Evolutionary conservation across 2,888 invertebrate species (phyloP).

Genomic region (Ligdia adustata): DNA sequence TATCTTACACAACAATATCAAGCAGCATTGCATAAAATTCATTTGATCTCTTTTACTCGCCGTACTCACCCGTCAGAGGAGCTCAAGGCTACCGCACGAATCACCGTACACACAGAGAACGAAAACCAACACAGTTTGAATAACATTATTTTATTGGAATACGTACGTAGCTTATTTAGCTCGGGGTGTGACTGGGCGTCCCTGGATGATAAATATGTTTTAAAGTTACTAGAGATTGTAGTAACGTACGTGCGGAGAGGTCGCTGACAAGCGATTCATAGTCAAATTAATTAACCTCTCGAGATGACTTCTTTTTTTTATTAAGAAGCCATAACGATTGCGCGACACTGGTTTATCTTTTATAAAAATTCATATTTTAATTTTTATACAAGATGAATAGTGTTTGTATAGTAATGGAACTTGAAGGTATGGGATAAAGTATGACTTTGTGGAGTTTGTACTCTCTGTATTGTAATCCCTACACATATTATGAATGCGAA

Average conservation of each 20-base stretch:
- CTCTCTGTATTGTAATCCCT: too few species aligned
- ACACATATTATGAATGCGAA: too few species aligned
- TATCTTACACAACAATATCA: constrained; percentile 1
- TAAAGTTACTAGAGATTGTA: not conserved
- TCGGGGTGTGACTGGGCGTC: not conserved
- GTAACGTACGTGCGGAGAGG: not conserved
- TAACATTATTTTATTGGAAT: constrained; percentile 9
- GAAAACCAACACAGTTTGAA: constrained; percentile 27
- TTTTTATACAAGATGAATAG: too few species aligned
- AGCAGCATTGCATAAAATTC: too few species aligned
- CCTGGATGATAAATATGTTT: constrained; percentile 3
- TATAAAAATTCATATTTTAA: too few species aligned
- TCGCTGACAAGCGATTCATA: constrained; percentile 4
- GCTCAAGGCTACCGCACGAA: constrained; percentile 51
- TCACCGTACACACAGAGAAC: constrained; percentile 21
- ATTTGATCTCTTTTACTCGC: constrained; percentile 27
- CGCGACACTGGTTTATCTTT: not conserved
- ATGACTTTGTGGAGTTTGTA: too few species aligned
- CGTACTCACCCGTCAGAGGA: constrained; percentile 11
- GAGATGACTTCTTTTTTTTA: not conserved
- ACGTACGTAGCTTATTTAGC: constrained; percentile 12
- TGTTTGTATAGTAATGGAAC: too few species aligned
- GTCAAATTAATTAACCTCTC: constrained; percentile 9
- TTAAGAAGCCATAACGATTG: constrained; percentile 2
- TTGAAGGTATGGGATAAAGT: too few species aligned